Evolutionary conservation across 1,140 invertebrate genomes (phyloP).

Genomic region (Nephotettix cincticeps): DNA sequence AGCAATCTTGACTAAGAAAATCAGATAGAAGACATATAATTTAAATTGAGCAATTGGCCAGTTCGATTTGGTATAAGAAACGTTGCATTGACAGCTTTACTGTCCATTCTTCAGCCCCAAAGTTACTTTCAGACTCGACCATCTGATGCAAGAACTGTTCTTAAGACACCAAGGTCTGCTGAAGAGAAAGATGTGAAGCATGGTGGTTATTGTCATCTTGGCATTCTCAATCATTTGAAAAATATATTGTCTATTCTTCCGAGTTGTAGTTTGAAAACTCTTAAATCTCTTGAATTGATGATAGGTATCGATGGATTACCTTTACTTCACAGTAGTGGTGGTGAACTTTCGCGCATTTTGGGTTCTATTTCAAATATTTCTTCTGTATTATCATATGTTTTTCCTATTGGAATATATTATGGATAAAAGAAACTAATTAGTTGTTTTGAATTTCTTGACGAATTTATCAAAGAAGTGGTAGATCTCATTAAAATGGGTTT

Average conservation of each 20-base stretch:
- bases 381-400: not conserved
- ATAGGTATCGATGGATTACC: conserved; percentile 6
- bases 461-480: conserved; percentile 37
- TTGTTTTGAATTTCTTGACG: conserved; percentile 34
- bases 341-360: not conserved
- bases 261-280: not conserved
- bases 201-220: not conserved
- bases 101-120: not conserved
- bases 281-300: not conserved
- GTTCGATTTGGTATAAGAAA: not conserved
- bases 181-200: not conserved
- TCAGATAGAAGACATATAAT: too few species aligned
- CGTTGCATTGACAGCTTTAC: not conserved
- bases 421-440: conserved; percentile 34
- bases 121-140: not conserved
- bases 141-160: not conserved
- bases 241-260: not conserved
- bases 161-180: not conserved
- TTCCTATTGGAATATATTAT: conserved; percentile 38
- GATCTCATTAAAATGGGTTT: conserved; percentile 31
- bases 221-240: not conserved
- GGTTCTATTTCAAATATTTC: not conserved
- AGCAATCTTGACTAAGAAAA: too few species aligned
- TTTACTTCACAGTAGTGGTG: not conserved
- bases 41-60: not conserved